phyloP scores from a whole-genome alignment of 2,797 vertebrate genomes.

The Lacerta agilis region DNA sequence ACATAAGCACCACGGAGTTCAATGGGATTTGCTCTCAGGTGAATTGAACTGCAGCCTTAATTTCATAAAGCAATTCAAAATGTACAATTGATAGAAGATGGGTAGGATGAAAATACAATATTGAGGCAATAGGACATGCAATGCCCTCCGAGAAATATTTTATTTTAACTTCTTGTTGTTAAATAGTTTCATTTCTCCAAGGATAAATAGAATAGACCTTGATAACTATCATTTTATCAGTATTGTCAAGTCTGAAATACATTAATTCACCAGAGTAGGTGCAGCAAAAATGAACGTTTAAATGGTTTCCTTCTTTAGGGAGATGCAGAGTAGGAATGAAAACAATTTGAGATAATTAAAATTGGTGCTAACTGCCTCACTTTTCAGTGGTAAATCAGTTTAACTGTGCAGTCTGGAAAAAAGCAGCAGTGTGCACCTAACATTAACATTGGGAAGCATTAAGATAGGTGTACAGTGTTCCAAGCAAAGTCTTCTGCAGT shows the following conservation, averaged over 20 bases:
- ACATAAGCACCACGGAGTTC: not conserved
- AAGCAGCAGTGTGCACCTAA: not conserved
- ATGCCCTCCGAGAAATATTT: not conserved
- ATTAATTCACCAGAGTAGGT: conserved; percentile 21
- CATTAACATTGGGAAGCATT: not conserved
- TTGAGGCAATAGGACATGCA: not conserved
- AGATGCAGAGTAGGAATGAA: conserved; percentile 23
- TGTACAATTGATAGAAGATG: not conserved
- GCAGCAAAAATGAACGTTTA: conserved; percentile 22
- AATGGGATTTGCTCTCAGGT: not conserved
- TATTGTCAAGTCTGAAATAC: conserved; percentile 12
- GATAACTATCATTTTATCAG: conserved; percentile 8
- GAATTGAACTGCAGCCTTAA: conserved; percentile 5
- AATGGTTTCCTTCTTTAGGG: conserved; percentile 24
- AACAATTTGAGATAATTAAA: conserved; percentile 30
- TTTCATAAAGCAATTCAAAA: not conserved
- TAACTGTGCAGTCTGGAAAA: not conserved
- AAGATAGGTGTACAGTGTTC: not conserved
- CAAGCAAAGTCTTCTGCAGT: not conserved
- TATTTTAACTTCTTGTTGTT: not conserved
- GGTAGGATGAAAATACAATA: not conserved
- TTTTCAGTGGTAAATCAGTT: conserved; percentile 11
- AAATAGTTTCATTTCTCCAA: conserved; percentile 31
- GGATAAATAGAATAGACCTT: conserved; percentile 12
- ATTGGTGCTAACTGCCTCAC: not conserved